Conservation (phyloP, 2,113 vertebrate species). For the human (Homo sapiens) region DNA sequence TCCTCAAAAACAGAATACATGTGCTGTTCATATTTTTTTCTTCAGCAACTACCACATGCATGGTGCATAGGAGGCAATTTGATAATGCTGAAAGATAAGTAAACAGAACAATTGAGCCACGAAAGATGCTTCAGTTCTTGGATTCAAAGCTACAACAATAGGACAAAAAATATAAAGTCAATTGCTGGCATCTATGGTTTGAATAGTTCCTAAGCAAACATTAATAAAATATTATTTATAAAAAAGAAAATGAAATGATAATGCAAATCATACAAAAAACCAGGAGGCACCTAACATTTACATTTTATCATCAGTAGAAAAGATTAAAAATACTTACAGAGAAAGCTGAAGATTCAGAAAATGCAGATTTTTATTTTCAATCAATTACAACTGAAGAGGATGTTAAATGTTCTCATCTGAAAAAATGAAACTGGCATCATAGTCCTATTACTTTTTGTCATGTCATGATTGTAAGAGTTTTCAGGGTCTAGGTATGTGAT, state of each 20-base stretch:
- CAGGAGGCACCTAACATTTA: not conserved
- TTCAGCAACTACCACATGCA: not conserved
- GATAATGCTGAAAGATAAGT: conserved; percentile 12
- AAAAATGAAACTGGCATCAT: not conserved
- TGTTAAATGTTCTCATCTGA: conserved; percentile 37
- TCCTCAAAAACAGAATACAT: not conserved
- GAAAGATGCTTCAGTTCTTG: not conserved
- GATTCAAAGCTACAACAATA: not conserved
- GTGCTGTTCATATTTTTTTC: not conserved
- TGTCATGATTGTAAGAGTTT: conserved; percentile 16
- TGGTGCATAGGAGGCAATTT: not conserved
- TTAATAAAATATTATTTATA: conserved; percentile 1
- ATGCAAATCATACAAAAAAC: conserved; percentile 9
- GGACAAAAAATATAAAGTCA: not conserved
- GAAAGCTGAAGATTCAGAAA: conserved; percentile 15
- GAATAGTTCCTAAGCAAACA: not conserved
- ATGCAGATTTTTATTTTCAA: conserved; percentile 40
- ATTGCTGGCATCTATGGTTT: not conserved
- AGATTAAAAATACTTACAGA: conserved; percentile 32
- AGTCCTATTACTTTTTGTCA: not conserved
- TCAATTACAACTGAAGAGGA: not conserved
- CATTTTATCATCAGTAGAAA: not conserved
- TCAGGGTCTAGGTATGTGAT: not conserved
- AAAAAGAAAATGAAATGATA: conserved; percentile 26
- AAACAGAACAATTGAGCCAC: not conserved